phyloP scores from a whole-genome alignment of 1,140 invertebrate genomes.

The Drosophila kanapiae region DNA sequence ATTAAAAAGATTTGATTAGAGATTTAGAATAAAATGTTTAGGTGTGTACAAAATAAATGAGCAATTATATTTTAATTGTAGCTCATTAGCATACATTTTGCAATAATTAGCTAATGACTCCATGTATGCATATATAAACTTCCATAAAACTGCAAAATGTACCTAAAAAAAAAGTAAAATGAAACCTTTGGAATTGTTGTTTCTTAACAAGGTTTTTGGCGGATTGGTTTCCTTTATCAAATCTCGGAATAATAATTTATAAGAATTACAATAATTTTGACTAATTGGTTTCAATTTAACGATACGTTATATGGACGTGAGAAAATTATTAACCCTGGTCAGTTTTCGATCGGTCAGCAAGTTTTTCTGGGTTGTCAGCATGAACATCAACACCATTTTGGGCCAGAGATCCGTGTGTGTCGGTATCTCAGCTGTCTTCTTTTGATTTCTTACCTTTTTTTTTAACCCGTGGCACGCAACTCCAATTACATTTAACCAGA shows the following conservation, averaged over 20 bases:
- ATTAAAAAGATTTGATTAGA: background rate
- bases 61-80: too few relatives aligned
- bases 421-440: constrained; percentile 6
- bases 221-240: too few relatives aligned
- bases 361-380: background rate
- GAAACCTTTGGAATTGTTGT: too few relatives aligned
- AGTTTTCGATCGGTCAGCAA: constrained; percentile 6
- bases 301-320: background rate
- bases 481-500: constrained; percentile 58
- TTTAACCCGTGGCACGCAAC: constrained; percentile 48
- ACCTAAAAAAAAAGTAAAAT: too few relatives aligned
- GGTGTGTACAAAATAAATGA: too few relatives aligned
- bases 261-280: background rate
- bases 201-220: too few relatives aligned
- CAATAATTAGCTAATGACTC: too few relatives aligned
- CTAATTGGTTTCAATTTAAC: constrained; percentile 4
- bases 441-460: constrained; percentile 1
- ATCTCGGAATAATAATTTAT: background rate
- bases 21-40: too few relatives aligned
- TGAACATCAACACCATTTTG: constrained; percentile 30
- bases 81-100: too few relatives aligned
- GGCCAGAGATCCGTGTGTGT: constrained; percentile 7
- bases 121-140: too few relatives aligned
- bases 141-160: too few relatives aligned
- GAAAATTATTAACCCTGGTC: constrained; percentile 22